Percentiles rank a stretch among this genome's conserved stretches.
Evolutionary conservation across 2,113 vertebrate genomes (phyloP).

Genomic region (Vimba vimba): DNA sequence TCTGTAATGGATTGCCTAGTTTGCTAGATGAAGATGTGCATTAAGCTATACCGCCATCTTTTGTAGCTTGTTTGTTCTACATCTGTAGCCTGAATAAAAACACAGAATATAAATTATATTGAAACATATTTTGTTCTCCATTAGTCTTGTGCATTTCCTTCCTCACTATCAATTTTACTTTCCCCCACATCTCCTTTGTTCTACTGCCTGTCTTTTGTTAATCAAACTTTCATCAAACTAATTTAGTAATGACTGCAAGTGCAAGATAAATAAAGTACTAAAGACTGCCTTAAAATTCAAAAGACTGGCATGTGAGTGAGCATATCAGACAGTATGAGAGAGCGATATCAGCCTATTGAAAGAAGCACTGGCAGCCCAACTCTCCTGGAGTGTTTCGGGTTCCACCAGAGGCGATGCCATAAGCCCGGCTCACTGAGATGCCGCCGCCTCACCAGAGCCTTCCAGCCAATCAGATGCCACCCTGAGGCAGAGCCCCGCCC

Average conservation of each 20-base stretch:
- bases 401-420: slow-evolving; percentile 63
- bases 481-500: slow-evolving; percentile 73
- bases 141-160: neutral
- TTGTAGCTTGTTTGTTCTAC: neutral
- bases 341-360: slow-evolving; percentile 55
- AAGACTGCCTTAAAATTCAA: neutral
- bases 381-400: slow-evolving; percentile 79
- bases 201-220: neutral
- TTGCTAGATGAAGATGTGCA: neutral
- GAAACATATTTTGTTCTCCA: neutral
- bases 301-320: neutral
- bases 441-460: slow-evolving; percentile 65
- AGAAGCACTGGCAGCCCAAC: slow-evolving; percentile 71
- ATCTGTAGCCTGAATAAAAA: neutral
- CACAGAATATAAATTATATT: neutral
- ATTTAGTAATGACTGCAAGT: slow-evolving; percentile 1
- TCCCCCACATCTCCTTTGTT: neutral
- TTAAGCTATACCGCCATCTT: neutral
- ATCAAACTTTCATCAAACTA: neutral
- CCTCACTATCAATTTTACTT: neutral
- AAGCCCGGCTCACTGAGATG: slow-evolving; percentile 60
- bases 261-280: neutral
- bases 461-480: slow-evolving; percentile 79
- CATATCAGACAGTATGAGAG: slow-evolving; percentile 50
- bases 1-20: slow-evolving; percentile 19